Conservation (phyloP, 2,888 invertebrate species). For the Drosophila flavopinicola region DNA sequence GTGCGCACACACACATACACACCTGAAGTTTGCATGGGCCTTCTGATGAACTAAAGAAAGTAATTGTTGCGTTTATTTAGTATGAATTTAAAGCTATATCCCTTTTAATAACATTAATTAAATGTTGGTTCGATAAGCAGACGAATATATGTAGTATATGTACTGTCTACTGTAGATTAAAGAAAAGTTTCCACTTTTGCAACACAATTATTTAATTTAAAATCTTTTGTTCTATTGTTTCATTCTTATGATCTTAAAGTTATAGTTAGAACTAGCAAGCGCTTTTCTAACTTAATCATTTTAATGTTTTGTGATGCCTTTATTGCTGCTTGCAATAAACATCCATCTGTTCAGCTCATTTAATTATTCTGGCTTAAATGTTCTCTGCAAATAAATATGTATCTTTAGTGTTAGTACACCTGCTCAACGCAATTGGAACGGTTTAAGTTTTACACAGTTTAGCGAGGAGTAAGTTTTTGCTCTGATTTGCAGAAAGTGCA, state of each 20-base stretch:
- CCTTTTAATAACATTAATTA: background rate
- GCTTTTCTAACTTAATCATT: no score
- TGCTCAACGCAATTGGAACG: slow-evolving; percentile 2
- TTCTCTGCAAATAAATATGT: slow-evolving; percentile 1
- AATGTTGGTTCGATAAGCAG: no score
- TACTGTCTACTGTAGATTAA: background rate
- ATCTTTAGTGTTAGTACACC: slow-evolving; percentile 1
- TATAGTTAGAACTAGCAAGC: no score
- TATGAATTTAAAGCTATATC: background rate
- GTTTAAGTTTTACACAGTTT: slow-evolving; percentile 29
- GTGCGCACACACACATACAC: slow-evolving; percentile 10
- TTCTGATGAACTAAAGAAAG: slow-evolving; percentile 2
- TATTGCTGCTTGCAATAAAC: background rate
- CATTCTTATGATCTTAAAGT: no score
- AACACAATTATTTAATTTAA: background rate
- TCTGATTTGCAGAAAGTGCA: slow-evolving; percentile 21
- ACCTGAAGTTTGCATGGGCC: background rate
- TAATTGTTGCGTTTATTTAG: background rate
- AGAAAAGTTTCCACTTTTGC: background rate
- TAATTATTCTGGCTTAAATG: slow-evolving; percentile 9
- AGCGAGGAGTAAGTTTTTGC: slow-evolving; percentile 26
- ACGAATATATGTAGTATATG: no score
- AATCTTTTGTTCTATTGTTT: background rate
- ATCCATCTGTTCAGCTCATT: background rate
- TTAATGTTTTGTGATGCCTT: no score